phyloP scores from a whole-genome alignment of 2,113 vertebrate species.

The Epinephelus fuscoguttatus region DNA sequence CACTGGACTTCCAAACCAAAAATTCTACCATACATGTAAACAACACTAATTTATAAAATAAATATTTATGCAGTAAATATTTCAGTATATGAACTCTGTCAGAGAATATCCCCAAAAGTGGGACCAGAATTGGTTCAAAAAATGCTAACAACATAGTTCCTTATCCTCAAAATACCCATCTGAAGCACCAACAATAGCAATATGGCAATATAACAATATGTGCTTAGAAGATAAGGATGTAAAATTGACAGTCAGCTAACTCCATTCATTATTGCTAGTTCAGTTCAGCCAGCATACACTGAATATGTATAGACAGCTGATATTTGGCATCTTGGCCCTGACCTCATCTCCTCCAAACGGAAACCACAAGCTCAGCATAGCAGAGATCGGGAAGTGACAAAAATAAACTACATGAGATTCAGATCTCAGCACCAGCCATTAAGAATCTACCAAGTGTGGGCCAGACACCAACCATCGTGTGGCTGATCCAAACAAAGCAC shows the following conservation, averaged over 20 bases:
- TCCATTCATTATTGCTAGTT: neutral
- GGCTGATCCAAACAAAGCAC: neutral
- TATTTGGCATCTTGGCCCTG: neutral
- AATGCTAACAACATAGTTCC: neutral
- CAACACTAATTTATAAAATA: neutral
- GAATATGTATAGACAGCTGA: neutral
- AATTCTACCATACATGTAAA: neutral
- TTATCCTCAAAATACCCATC: neutral
- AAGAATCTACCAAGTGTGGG: neutral
- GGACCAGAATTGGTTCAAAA: neutral
- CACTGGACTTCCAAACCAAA: neutral
- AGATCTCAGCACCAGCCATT: neutral
- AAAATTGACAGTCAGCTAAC: neutral
- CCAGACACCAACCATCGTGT: neutral
- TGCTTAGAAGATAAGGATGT: neutral
- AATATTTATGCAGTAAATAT: conserved; percentile 1
- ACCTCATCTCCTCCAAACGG: neutral
- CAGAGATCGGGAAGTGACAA: neutral
- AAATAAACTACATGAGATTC: conserved; percentile 1
- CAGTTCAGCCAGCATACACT: neutral
- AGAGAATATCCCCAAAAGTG: neutral
- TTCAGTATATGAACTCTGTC: neutral
- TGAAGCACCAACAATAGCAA: neutral
- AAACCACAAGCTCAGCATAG: neutral
- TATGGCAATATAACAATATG: neutral